Evolutionary conservation across 2,113 vertebrate genomes (phyloP).

Genomic region (Gadus macrocephalus): DNA sequence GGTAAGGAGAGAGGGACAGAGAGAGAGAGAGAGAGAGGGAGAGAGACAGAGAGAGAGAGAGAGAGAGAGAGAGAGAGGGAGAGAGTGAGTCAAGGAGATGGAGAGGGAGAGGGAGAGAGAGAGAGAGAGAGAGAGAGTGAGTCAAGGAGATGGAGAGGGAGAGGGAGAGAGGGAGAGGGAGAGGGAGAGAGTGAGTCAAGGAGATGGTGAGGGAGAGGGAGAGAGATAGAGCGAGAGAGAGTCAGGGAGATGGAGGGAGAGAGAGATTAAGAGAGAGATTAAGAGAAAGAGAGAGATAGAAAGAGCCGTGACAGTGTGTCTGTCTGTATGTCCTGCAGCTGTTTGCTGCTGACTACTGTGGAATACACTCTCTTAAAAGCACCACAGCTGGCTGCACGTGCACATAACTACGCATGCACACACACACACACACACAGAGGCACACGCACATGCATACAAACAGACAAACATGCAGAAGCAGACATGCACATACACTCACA

Average conservation of each 20-base stretch:
- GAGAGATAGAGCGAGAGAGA: no score
- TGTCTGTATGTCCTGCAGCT: slow-evolving; percentile 37
- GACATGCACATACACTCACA: no score
- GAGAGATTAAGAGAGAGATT: background rate
- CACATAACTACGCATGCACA: background rate
- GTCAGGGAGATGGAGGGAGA: no score
- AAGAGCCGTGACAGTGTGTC: slow-evolving; percentile 14
- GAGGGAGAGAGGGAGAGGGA: background rate
- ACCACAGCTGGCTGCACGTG: slow-evolving; percentile 37
- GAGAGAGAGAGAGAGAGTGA: no score
- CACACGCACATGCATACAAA: background rate
- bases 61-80: no score
- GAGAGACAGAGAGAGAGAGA: background rate
- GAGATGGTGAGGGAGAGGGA: background rate
- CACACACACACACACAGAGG: background rate
- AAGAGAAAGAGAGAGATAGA: slow-evolving; percentile 2
- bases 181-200: background rate
- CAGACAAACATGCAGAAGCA: no score
- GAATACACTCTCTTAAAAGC: slow-evolving; percentile 54
- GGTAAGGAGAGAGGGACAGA: slow-evolving; percentile 41
- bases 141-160: no score
- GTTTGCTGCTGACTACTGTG: slow-evolving; percentile 57
- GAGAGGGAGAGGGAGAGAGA: no score
- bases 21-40: background rate
- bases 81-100: no score